phyloP scores from a whole-genome alignment of 2,797 vertebrate genomes.

The Esox lucius region DNA sequence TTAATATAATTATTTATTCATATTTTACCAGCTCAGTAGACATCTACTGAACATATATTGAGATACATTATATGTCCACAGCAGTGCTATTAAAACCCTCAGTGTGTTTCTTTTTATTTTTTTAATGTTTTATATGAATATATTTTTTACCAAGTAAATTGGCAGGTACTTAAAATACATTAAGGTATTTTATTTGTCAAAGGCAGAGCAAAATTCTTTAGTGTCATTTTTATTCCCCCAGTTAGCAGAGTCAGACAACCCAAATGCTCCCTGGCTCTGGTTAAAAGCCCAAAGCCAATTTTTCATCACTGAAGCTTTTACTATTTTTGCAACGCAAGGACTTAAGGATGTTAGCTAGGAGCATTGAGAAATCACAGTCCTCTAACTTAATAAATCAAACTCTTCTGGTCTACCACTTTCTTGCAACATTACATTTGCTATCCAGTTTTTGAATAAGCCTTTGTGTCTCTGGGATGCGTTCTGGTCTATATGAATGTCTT shows the following conservation, averaged over 20 bases:
- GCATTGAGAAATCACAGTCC: conserved; percentile 7
- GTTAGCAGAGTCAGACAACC: not conserved
- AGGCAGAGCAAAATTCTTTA: not conserved
- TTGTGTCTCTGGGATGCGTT: not conserved
- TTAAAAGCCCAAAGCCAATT: not conserved
- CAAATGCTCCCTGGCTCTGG: not conserved
- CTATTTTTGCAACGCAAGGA: conserved; percentile 4
- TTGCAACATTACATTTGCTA: conserved; percentile 11
- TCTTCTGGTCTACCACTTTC: not conserved
- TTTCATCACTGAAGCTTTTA: not conserved
- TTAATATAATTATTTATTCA: not conserved
- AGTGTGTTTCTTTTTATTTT: too few relatives aligned
- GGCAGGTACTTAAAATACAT: not conserved
- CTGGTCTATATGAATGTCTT: conserved; percentile 39
- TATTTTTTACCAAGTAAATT: too few relatives aligned
- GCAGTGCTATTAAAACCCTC: too few relatives aligned
- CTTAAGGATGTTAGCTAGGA: not conserved
- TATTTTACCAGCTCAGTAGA: too few relatives aligned
- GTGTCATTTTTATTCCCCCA: not conserved
- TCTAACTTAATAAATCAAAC: not conserved
- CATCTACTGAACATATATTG: too few relatives aligned
- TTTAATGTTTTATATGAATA: too few relatives aligned
- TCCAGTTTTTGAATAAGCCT: not conserved
- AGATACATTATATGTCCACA: too few relatives aligned
- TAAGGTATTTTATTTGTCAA: not conserved